Conservation (phyloP, 1,140 invertebrate species). For the Lepidostoma basale region DNA sequence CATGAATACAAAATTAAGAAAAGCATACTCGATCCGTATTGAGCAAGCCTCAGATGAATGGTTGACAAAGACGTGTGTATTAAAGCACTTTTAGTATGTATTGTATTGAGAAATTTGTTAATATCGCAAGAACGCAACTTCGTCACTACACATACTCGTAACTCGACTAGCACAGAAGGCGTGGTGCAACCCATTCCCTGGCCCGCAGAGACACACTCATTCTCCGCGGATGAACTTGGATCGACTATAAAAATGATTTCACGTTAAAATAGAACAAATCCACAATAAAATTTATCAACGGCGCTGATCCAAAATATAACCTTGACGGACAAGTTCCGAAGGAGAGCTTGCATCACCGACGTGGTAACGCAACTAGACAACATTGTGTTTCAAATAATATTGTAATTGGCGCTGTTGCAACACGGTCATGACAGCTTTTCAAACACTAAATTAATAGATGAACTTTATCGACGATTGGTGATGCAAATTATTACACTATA, state of each 20-base stretch:
- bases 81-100: slow-evolving; percentile 35
- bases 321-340: slow-evolving; percentile 18
- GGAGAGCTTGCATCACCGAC: slow-evolving; percentile 11
- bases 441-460: slow-evolving; percentile 10
- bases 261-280: neutral
- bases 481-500: slow-evolving; percentile 16
- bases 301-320: slow-evolving; percentile 20
- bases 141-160: neutral
- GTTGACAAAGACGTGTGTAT: slow-evolving; percentile 29
- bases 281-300: neutral
- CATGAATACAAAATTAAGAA: slow-evolving; percentile 13
- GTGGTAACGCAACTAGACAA: slow-evolving; percentile 19
- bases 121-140: slow-evolving; percentile 4
- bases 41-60: slow-evolving; percentile 30
- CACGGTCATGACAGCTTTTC: slow-evolving; percentile 15
- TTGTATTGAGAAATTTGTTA: slow-evolving; percentile 34
- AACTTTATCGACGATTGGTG: slow-evolving; percentile 10
- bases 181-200: slow-evolving; percentile 12
- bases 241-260: neutral
- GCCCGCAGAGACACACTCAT: too few species aligned
- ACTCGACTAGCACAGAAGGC: neutral
- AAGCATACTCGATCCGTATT: slow-evolving; percentile 28
- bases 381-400: slow-evolving; percentile 27
- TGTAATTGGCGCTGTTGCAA: slow-evolving; percentile 20
- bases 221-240: too few species aligned